A percentile compares a stretch with the other conserved stretches of the same genome.
These are phyloP conservation scores for Rhadinocentrus ornatus DNA, from an alignment of 2,797 vertebrate species.

Conservation along the genomic window DNA sequence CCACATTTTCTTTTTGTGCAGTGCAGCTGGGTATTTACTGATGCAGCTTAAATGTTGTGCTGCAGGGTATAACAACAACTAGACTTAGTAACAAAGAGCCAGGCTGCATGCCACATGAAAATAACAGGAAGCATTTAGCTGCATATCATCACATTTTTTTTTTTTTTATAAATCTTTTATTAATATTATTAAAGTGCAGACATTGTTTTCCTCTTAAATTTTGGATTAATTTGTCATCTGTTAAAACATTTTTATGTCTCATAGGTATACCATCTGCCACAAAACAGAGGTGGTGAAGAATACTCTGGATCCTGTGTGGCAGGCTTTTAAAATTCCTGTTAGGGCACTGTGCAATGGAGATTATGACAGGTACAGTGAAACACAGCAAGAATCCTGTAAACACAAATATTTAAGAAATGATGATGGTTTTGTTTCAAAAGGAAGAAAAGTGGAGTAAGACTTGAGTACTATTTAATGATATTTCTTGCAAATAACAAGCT, in stretches of 20 bases:
- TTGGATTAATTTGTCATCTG: not conserved
- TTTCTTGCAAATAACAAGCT: not conserved
- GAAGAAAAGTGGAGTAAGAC: not conserved
- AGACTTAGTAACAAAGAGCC: constrained; percentile 37
- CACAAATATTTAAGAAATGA: not conserved
- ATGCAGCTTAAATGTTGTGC: constrained; percentile 71
- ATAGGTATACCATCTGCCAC: constrained; percentile 92
- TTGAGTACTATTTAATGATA: not conserved
- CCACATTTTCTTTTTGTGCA: constrained; percentile 65
- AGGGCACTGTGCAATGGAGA: constrained; percentile 93
- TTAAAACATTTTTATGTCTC: constrained; percentile 30
- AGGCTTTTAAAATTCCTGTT: constrained; percentile 93
- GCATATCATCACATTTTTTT: constrained; percentile 3
- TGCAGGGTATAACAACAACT: constrained; percentile 49
- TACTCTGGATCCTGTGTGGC: constrained; percentile 93
- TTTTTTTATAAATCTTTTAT: not conserved
- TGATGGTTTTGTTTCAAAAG: not conserved
- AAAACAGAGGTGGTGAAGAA: constrained; percentile 95
- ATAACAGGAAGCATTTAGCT: constrained; percentile 23
- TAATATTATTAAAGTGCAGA: not conserved
- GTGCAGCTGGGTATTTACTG: constrained; percentile 73
- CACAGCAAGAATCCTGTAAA: not conserved
- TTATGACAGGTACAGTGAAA: constrained; percentile 87
- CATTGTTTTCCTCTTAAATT: not conserved
- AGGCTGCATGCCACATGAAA: constrained; percentile 16